Percentiles rank a stretch among this genome's conserved stretches.
Evolutionary conservation across 1,140 invertebrate species (phyloP).

Genomic region (Hylyphantes graminicola): DNA sequence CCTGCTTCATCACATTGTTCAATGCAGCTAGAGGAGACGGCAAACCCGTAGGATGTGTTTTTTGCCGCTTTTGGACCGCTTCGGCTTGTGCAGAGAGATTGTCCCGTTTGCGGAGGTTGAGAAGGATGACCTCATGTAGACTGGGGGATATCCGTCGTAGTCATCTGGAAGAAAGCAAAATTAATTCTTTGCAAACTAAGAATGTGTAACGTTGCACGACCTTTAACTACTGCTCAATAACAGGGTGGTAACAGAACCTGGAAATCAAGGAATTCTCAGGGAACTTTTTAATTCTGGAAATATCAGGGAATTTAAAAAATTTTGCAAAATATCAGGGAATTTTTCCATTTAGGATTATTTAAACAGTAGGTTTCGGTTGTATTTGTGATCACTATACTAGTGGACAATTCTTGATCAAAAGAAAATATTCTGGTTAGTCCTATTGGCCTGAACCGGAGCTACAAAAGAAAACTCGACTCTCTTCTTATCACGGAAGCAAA

Average conservation of each 20-base stretch:
- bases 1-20: too few species aligned
- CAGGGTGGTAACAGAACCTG: neutral
- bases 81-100: slow-evolving; percentile 58
- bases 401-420: too few species aligned
- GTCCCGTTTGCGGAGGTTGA: slow-evolving; percentile 51
- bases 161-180: slow-evolving; percentile 21
- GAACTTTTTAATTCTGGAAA: neutral
- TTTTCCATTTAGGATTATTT: neutral
- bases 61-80: slow-evolving; percentile 58
- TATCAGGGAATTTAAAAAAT: neutral
- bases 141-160: slow-evolving; percentile 49
- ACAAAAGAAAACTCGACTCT: too few species aligned
- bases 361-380: neutral
- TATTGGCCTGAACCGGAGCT: too few species aligned
- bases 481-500: too few species aligned
- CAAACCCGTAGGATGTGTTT: slow-evolving; percentile 51
- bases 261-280: neutral
- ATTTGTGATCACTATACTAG: neutral
- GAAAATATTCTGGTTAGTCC: too few species aligned
- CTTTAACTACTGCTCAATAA: neutral
- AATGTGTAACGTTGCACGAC: neutral
- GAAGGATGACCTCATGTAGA: slow-evolving; percentile 47
- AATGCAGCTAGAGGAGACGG: slow-evolving; percentile 34
- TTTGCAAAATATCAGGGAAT: too few species aligned
- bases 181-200: neutral